Evolutionary conservation across 2,888 invertebrate species (phyloP), one percentile per base, ranked within the genome.

Genomic region (Melinaea marsaeus): DNA sequence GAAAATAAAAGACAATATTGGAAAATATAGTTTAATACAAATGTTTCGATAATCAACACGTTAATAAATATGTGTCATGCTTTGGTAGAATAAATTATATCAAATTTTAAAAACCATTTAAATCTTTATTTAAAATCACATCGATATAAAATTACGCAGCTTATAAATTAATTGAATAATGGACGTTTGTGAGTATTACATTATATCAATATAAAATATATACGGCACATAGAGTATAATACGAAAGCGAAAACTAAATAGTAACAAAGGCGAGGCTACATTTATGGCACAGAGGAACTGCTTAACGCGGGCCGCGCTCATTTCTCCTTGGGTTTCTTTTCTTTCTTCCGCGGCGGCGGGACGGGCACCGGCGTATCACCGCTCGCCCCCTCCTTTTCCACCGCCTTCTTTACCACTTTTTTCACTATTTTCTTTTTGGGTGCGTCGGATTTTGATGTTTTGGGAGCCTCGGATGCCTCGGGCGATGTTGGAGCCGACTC

Each of bases 321-420:
- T 79, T 88, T 86, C 72, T 91, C 88, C 85, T 91, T 91, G 79
- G 90, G 91, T 73, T 91, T 91, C 83, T 91, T 91, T 79, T 90
- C 90, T 81, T 91, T 91, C 81, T 91, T 91, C 70, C 92, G 87
- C 69, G 92, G 92, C 72, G 92, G 92, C 71, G 92, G 91, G 61
- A 91, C 91, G 48, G 92, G 91, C 61, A 91, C 91, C 51, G 92
- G 92, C 63, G 86, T 84, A 34, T 86, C 88, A 55, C 76, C 83
- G 67, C 76, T 69, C 61, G 77, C 83, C 69, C 75, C 85, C 76
- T 81, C 90, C 70, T 92, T 92, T 74, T 81, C 89, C 71, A 92
- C 92, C 74, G 80, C 90, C 72, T 92, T 92, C 75, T 92, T 92
- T 35, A 88, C 85, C 59, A 86, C 85, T 72, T 92, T 93, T 71